A percentile compares a stretch with the other conserved stretches of the same genome.
phyloP scores from a whole-genome alignment of 2,888 invertebrate species.

The Sarcophaga variegata region DNA sequence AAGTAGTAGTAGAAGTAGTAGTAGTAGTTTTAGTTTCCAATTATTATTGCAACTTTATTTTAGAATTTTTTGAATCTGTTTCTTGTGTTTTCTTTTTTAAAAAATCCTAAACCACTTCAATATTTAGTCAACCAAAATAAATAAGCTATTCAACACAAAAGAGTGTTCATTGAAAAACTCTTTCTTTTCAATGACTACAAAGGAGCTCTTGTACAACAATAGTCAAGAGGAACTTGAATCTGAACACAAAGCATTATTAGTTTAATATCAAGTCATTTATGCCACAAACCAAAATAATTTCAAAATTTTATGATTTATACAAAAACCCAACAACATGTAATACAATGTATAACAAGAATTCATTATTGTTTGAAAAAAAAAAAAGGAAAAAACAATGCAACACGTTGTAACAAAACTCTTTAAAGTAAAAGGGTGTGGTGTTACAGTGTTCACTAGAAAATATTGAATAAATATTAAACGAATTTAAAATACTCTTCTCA shows the following conservation, averaged over 20 bases:
- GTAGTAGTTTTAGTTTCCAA: too few relatives aligned
- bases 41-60: constrained; percentile 9
- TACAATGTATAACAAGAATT: background rate
- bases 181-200: constrained; percentile 22
- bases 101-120: constrained; percentile 35
- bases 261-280: constrained; percentile 31
- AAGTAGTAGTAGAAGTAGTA: too few relatives aligned
- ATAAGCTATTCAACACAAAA: background rate
- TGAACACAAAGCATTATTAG: constrained; percentile 12
- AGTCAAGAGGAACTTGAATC: constrained; percentile 9
- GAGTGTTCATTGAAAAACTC: constrained; percentile 3
- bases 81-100: background rate
- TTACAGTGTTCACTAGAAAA: background rate
- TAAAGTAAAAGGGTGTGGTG: background rate
- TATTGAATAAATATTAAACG: too few relatives aligned
- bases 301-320: background rate
- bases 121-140: constrained; percentile 59
- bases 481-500: too few relatives aligned
- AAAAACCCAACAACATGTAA: background rate
- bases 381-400: constrained; percentile 24
- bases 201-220: constrained; percentile 4
- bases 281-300: constrained; percentile 30
- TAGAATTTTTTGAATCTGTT: background rate
- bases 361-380: constrained; percentile 1
- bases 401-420: constrained; percentile 31